Base-by-base conservation (phyloP, 1,140 invertebrate species). In the Mesaphorura yosii region DNA sequence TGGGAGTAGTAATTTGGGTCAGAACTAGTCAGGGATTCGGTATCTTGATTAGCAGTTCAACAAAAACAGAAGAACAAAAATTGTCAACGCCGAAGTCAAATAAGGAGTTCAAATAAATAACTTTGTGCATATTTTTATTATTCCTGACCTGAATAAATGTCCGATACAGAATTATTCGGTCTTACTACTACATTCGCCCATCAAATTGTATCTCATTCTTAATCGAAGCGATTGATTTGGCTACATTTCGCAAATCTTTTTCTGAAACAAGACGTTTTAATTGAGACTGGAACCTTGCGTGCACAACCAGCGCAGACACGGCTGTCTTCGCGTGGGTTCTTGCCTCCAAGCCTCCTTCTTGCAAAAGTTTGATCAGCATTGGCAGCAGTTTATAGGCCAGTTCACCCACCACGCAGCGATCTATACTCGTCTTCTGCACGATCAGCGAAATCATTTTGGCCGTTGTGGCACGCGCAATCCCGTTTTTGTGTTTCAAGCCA, bases 321-420 rank as follows among this genome's bases (percentile, higher is more conserved):
- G 28, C 46, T 7, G 19, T 7, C 20, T 48, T 48, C 5, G 46
- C 46, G 37, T 48, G 28, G 15, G 5, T 31, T 31, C 46, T 80
- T 1, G 89, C 86, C 57, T 91, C 86, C 20, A 86, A 75, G 66
- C 82, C 86, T 14, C 86, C 84, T 67, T 95, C 92, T 6, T 80
- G 81, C 1, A 91, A 68, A 53, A 92, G 78, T 63, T 86, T 85
- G 1, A 88, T 85, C 2, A 82, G 81, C 0, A 83, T 78, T 22
- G 80, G 75, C 27, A 97, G 69, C 29, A 94, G 73, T 60, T 83
- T 80, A 55, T 90, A 86, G 0, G 81, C 76, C 63, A 86, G 69
- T 3, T 73, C 73, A 44, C 77, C 77, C 59, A 94, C 78, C 3
- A 81, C 72, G 31, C n/a, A 34, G 51, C 80, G 75, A 27, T 84